phyloP scores from a whole-genome alignment of 2,888 invertebrate species.

The Eristalinus sepulchralis region DNA sequence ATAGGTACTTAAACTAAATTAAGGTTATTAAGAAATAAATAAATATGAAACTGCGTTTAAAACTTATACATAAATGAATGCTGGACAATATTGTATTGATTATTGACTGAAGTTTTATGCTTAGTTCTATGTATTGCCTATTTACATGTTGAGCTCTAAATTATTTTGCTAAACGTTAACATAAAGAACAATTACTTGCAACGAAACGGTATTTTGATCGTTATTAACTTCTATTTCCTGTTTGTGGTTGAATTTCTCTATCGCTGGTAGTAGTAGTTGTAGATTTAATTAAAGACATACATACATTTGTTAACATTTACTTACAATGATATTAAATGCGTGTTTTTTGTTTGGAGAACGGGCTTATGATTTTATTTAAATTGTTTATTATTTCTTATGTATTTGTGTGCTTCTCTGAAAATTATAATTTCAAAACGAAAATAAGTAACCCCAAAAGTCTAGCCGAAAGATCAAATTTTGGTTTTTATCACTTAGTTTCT shows the following conservation, averaged over 20 bases:
- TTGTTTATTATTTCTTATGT: slow-evolving; percentile 4
- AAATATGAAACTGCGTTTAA: background rate
- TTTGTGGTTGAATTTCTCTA: background rate
- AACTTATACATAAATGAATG: slow-evolving; percentile 17
- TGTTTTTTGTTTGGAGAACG: slow-evolving; percentile 32
- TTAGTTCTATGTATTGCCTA: slow-evolving; percentile 12
- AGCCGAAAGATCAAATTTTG: slow-evolving; percentile 76
- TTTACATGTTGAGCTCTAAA: slow-evolving; percentile 49
- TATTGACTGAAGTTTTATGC: slow-evolving; percentile 2
- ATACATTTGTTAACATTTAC: background rate
- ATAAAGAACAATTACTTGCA: background rate
- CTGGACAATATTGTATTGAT: slow-evolving; percentile 6
- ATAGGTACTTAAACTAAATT: slow-evolving; percentile 14
- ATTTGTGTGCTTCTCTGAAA: slow-evolving; percentile 53
- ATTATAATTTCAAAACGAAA: slow-evolving; percentile 5
- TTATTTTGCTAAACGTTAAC: slow-evolving; percentile 16
- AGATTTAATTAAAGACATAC: background rate
- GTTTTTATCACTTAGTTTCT: slow-evolving; percentile 6
- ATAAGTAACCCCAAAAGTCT: slow-evolving; percentile 72
- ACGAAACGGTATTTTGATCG: background rate
- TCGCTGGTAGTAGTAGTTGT: background rate
- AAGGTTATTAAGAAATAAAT: slow-evolving; percentile 4
- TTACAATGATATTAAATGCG: slow-evolving; percentile 29
- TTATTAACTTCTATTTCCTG: background rate
- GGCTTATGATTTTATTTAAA: slow-evolving; percentile 29